Evolutionary conservation across 1,140 invertebrate genomes (phyloP).

Genomic region (Cheumatopsyche charites): DNA sequence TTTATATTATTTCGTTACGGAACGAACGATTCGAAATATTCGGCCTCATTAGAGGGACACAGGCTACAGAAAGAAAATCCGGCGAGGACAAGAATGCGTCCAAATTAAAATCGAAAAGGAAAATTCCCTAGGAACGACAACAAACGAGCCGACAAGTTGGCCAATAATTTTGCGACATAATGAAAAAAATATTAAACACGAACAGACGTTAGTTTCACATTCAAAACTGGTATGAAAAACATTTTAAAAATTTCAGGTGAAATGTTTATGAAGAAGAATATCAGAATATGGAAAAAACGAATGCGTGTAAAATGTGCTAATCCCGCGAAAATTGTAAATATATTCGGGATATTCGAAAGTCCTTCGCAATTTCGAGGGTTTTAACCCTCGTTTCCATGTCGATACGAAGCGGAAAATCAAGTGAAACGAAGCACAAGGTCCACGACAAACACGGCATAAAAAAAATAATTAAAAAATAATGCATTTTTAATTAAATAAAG

Average conservation of each 20-base stretch:
- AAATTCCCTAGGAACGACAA: constrained; percentile 2
- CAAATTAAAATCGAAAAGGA: constrained; percentile 24
- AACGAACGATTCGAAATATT: constrained; percentile 4
- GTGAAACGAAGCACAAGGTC: background rate
- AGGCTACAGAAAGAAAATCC: constrained; percentile 2
- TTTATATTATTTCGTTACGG: too few relatives aligned
- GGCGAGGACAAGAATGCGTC: constrained; percentile 13
- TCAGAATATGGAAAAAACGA: background rate
- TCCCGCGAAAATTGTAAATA: constrained; percentile 21
- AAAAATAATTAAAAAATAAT: background rate
- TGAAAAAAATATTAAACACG: too few relatives aligned
- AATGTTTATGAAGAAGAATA: too few relatives aligned
- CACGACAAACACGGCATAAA: background rate
- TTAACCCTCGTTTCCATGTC: constrained; percentile 13
- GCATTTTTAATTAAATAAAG: constrained; percentile 5
- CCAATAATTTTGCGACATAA: too few relatives aligned
- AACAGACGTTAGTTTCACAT: too few relatives aligned
- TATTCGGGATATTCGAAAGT: background rate
- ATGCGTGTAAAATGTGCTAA: constrained; percentile 5
- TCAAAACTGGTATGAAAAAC: too few relatives aligned
- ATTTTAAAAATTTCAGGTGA: too few relatives aligned
- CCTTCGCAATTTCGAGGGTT: constrained; percentile 12
- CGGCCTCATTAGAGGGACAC: constrained; percentile 6
- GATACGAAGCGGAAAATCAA: background rate
- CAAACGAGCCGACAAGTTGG: constrained; percentile 8